phyloP scores from a whole-genome alignment of 2,797 vertebrate genomes.

The Linurgus olivaceus region DNA sequence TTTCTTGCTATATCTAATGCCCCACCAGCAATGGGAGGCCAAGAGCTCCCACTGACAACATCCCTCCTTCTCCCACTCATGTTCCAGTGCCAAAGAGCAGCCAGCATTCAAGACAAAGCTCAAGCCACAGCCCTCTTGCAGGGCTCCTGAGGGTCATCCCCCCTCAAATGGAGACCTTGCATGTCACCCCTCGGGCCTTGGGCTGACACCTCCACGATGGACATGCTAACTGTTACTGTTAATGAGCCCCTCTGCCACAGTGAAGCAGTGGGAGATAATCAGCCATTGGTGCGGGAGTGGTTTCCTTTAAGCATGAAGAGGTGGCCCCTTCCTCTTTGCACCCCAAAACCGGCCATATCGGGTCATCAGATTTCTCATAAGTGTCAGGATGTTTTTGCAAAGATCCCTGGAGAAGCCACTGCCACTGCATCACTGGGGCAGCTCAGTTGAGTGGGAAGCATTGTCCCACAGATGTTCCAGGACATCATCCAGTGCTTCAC shows the following conservation, averaged over 20 bases:
- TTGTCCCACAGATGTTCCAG: rapidly evolving
- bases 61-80: neutral
- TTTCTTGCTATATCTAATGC: neutral
- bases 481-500: rapidly evolving
- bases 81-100: neutral
- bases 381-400: neutral
- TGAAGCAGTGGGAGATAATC: neutral
- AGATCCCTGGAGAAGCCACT: neutral
- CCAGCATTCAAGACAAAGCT: neutral
- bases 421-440: neutral
- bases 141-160: neutral
- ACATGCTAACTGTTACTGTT: neutral
- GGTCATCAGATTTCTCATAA: neutral
- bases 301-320: neutral
- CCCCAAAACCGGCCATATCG: rapidly evolving
- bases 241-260: neutral
- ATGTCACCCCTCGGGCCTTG: neutral
- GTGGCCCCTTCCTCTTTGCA: neutral
- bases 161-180: neutral
- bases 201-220: neutral
- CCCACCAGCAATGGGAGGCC: neutral
- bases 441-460: neutral
- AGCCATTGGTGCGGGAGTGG: rapidly evolving
- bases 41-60: neutral
- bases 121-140: neutral